Conservation (phyloP, 2,113 vertebrate species). For the Mellivora capensis region DNA sequence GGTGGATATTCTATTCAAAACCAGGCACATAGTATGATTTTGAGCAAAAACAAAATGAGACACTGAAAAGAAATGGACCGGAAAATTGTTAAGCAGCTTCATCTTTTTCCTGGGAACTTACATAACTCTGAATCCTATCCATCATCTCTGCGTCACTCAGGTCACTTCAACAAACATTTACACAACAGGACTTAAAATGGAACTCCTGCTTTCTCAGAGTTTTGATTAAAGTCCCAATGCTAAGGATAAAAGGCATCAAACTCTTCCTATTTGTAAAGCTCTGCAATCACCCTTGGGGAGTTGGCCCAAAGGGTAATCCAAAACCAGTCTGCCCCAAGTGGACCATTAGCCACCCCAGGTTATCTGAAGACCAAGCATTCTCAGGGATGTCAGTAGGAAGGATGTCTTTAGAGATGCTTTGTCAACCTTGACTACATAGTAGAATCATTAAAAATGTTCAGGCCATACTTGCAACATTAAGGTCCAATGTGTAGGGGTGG, state of each 20-base stretch:
- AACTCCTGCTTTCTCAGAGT: not conserved
- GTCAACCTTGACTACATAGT: not conserved
- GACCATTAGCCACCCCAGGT: not conserved
- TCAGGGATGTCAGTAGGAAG: not conserved
- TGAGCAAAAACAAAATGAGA: constrained; percentile 50
- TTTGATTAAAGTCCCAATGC: not conserved
- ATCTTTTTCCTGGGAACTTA: not conserved
- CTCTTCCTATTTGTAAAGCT: not conserved
- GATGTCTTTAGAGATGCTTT: not conserved
- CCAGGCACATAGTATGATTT: not conserved
- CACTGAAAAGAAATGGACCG: constrained; percentile 40
- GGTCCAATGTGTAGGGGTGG: accelerated
- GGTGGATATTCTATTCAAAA: not conserved
- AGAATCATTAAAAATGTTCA: not conserved
- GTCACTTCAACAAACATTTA: constrained; percentile 23
- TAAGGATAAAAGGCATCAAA: not conserved
- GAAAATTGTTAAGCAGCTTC: constrained; percentile 47
- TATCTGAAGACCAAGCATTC: not conserved
- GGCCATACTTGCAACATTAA: not conserved
- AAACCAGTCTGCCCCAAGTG: not conserved
- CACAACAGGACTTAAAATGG: not conserved
- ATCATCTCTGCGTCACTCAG: not conserved
- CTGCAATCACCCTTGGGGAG: not conserved
- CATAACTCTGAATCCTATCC: not conserved
- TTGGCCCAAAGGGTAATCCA: not conserved